Conservation (phyloP, 2,797 vertebrate genomes). For the Oryzias dopingdopingensis region DNA sequence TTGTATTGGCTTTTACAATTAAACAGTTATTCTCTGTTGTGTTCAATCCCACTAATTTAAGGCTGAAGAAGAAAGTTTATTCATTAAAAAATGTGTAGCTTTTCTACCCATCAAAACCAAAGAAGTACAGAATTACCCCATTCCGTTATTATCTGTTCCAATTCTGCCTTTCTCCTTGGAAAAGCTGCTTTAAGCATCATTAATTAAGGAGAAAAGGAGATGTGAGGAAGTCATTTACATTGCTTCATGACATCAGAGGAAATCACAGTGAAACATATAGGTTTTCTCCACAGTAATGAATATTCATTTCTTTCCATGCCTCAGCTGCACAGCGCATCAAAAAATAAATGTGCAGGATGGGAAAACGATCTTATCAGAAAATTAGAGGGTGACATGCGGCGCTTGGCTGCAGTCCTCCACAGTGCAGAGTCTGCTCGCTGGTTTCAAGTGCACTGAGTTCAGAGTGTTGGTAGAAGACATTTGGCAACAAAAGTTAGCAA, state of each 20-base stretch:
- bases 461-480: conserved; percentile 42
- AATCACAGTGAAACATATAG: conserved; percentile 62
- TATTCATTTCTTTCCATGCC: conserved; percentile 55
- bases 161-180: conserved; percentile 39
- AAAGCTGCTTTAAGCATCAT: conserved; percentile 56
- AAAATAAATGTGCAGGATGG: conserved; percentile 50
- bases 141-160: conserved; percentile 43
- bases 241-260: conserved; percentile 64
- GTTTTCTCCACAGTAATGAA: conserved; percentile 56
- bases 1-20: too few species aligned
- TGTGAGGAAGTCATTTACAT: conserved; percentile 63
- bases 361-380: conserved; percentile 62
- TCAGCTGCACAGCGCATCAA: conserved; percentile 51
- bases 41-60: too few species aligned
- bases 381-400: conserved; percentile 42
- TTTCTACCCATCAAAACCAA: conserved; percentile 18
- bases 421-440: conserved; percentile 45
- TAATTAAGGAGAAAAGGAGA: conserved; percentile 62
- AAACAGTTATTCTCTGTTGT: too few species aligned
- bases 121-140: conserved; percentile 38
- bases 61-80: too few species aligned
- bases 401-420: conserved; percentile 27
- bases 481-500: conserved; percentile 48
- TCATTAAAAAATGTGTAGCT: too few species aligned
- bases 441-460: conserved; percentile 49